These are phyloP conservation scores for Lates japonicus DNA, from an alignment of 2,797 vertebrate genomes.

Conservation along the genomic window DNA sequence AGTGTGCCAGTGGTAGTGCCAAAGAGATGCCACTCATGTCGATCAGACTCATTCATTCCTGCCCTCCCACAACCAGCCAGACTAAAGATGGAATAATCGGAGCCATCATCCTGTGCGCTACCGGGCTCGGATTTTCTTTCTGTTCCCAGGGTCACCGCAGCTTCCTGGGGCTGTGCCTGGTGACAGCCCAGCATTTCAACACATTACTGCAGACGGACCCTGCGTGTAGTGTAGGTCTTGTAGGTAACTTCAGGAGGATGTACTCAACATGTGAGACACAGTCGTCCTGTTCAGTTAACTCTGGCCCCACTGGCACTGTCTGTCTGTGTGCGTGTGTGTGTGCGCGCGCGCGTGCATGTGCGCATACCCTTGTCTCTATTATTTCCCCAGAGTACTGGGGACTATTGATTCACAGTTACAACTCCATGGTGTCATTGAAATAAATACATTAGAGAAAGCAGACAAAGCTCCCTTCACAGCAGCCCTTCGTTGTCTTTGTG, in stretches of 20 bases:
- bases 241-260: conserved; percentile 24
- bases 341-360: neutral
- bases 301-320: neutral
- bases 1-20: conserved; percentile 54
- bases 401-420: conserved; percentile 64
- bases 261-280: conserved; percentile 31
- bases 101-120: conserved; percentile 33
- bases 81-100: conserved; percentile 51
- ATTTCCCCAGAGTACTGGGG: conserved; percentile 49
- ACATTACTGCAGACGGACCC: neutral
- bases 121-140: conserved; percentile 7
- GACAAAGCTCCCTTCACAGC: conserved; percentile 53
- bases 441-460: conserved; percentile 59
- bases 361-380: conserved; percentile 27
- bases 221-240: neutral
- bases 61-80: conserved; percentile 39
- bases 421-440: conserved; percentile 51
- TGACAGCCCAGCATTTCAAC: conserved; percentile 13
- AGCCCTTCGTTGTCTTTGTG: conserved; percentile 36
- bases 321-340: neutral
- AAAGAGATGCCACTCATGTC: conserved; percentile 60
- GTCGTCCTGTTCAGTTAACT: conserved; percentile 18
- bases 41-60: conserved; percentile 62
- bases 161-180: conserved; percentile 1
- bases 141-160: conserved; percentile 20